Evolutionary conservation across 2,113 vertebrate genomes (phyloP), one percentile per base, ranked within the genome.

Genomic region (Cettia cetti): DNA sequence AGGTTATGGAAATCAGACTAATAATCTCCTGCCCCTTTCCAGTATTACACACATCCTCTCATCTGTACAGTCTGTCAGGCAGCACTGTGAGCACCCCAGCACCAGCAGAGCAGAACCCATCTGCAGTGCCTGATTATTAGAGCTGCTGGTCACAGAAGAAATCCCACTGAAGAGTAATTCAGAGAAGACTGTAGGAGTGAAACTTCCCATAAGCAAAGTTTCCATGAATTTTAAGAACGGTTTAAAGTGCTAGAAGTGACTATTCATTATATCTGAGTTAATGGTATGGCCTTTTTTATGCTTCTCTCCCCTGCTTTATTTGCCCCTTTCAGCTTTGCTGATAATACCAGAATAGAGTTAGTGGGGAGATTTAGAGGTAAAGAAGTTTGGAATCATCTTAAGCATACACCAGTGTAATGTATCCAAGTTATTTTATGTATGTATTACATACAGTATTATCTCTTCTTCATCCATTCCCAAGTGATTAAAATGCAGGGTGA

Each of bases 1-100:
- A 64, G 75, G 60, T 93, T 93, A 81, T 93, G 80, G 88, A 94
- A 92, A 96, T 75, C 12, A 90, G 71, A 74, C 65, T 40, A 44
- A 74, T 78, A 49, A 71, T 56, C 68, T 86, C 39, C 63, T 90
- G 19, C 27, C 56, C 39, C 64, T 83, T 86, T 70, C 31, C 71
- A 80, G 30, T 40, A 10, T 75, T 81, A 8, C 78, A 47, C 47
- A 18, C 30, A 17, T 35, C 39, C 40, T 63, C 71, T 65, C 54
- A 69, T 72, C 68, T 4, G 3, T n/a, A 9, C 27, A 66, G 59
- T 37, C 57, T 88, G 87, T 54, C 35, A 20, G 66, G 42, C 45
- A 8, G 54, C 71, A 40, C 12, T 2, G 10, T 64, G 61, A 83
- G 39, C 64, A 45, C 33, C 66, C 35, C 71, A 30, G 87, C 82